phyloP scores from a whole-genome alignment of 2,113 vertebrate genomes.

The Bufo bufo region DNA sequence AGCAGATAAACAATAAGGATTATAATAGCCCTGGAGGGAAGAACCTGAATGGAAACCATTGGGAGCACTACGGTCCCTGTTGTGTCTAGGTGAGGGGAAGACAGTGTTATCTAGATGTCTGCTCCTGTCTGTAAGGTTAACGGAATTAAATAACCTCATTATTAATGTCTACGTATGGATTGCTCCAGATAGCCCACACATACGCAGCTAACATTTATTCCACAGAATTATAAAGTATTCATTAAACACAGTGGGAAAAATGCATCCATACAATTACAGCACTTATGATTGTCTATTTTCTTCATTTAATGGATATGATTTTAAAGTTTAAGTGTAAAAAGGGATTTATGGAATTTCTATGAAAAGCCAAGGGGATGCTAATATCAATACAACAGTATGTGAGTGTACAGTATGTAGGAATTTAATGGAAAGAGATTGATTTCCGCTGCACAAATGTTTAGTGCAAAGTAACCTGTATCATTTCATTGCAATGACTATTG shows the following conservation, averaged over 20 bases:
- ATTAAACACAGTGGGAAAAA: not conserved
- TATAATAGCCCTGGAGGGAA: constrained; percentile 32
- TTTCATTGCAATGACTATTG: not conserved
- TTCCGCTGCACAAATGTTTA: not conserved
- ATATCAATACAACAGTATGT: constrained; percentile 21
- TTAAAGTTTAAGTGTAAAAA: not conserved
- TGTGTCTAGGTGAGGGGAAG: constrained; percentile 45
- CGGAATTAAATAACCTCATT: constrained; percentile 27
- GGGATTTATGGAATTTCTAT: constrained; percentile 13
- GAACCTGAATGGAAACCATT: not conserved
- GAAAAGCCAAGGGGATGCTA: not conserved
- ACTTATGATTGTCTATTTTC: not conserved
- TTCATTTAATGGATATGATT: not conserved
- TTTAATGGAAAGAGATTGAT: constrained; percentile 31
- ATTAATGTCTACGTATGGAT: constrained; percentile 34
- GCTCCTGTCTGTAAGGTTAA: constrained; percentile 16
- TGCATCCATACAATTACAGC: not conserved
- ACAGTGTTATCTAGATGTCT: constrained; percentile 42
- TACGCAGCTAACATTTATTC: not conserved
- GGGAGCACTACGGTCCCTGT: constrained; percentile 28
- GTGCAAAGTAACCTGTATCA: not conserved
- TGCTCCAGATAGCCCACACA: not conserved
- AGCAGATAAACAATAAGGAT: not conserved
- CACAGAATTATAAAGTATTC: not conserved
- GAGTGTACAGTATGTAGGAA: not conserved